Evolutionary conservation across 2,113 vertebrate genomes (phyloP), one percentile per base, ranked within the genome.

Genomic region (Rhea americana): DNA sequence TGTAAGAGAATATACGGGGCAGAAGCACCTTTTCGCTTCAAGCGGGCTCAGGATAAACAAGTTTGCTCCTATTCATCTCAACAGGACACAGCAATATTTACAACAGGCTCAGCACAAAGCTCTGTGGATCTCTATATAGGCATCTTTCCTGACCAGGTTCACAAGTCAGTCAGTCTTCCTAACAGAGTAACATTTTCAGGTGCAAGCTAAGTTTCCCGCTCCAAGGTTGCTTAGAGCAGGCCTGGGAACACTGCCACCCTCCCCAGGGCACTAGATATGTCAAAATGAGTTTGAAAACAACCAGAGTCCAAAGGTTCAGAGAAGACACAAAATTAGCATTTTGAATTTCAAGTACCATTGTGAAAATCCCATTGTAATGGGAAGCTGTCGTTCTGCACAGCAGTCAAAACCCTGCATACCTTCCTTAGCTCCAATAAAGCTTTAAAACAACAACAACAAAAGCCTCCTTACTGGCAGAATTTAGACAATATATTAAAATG

Each of bases 281-380:
- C 32, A 4, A 0, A 68, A 35, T 12, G 59, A 59, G 35, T 24
- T 7, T 58, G 62, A 85, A 73, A 61, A 53, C 39, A 70, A 45
- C 22, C 3, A 0, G 63, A 67, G 21, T 1, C 0, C 50, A 0
- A 8, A 65, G 41, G 25, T 62, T 87, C 70, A 75, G 51, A 37
- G 58, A 55, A 81, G 51, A 68, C 20, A 16, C 1, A 1, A 72
- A 53, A 93, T 85, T 61, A 76, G 50, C 58, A 58, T 58, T 65
- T 65, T 30, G 53, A 65, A 85, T 73, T 61, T 66, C 75, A 91
- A 83, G 84, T 11, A 61, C 20, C 75, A 10, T 82, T 87, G 61
- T 0, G 85, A 93, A 93, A 89, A 91, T 47, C 58, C 74, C 78
- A 15, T 76, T 65, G 61, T 85, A 84, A 82, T 43, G 6, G 3